Evolutionary conservation across 2,888 invertebrate genomes (phyloP), one percentile per base, ranked within the genome.

Genomic region (Halictus quadricinctus): DNA sequence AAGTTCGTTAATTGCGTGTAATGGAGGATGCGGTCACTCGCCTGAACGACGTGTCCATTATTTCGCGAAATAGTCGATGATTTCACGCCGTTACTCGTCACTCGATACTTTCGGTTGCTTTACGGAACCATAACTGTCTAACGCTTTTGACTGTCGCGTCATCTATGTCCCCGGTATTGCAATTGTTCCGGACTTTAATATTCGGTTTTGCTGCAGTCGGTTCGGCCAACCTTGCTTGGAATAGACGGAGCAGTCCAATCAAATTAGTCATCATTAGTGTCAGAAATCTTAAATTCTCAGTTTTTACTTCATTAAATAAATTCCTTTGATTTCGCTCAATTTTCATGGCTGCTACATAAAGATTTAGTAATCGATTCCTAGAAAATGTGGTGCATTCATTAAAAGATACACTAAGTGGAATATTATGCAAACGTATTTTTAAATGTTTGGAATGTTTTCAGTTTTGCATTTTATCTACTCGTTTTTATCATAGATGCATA

Each of bases 1-100:
- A 77, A 54, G 66, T 78, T 66, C 58, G 80, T 76, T 80, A 84
- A 84, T 84, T 84, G 83, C 72, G 70, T 15, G 76, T 72, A 41
- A 76, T 60, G 73, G 54, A 76, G 58, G 72, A 70, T 54, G n/a
- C 81, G 43, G 70, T 76, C 70, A 48, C 41, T 54, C 76, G 76
- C 25, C 41, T 6, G 54, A 82, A 82, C 78, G 72, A 74, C 69
- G 72, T 50, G 75, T 75, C 75, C 83, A 84, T 83, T 83, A 76
- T 48, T 48, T 25, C n/a, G 46, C 3, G 46, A 54, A 72, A 79
- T 66, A 60, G 54, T 18, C 12, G 13, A 70, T 70, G 70, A 70
- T 43, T 70, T 70, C 43, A 70, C 70, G 41, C 43, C n/a, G 43
- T 10, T 41, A 13, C 12, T 43, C 70, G 41, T 43, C 43, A 70